Evolutionary conservation across 2,797 vertebrate genomes (phyloP).

Genomic region (Notamacropus eugenii): DNA sequence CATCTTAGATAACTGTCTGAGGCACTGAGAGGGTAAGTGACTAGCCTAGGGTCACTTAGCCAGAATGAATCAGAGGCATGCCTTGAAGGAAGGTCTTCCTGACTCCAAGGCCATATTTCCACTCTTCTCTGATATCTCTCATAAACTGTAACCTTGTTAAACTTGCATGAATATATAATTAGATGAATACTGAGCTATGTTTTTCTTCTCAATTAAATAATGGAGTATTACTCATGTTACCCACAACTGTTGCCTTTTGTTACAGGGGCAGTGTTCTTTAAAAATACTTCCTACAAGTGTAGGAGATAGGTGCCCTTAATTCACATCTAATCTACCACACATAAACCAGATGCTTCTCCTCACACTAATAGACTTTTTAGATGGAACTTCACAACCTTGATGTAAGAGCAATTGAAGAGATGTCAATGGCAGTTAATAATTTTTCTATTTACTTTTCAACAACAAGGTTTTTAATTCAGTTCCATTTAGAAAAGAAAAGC

Average conservation of each 20-base stretch:
- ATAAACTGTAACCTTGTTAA: not conserved
- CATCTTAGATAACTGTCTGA: not conserved
- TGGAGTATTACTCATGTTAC: not conserved
- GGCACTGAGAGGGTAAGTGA: not conserved
- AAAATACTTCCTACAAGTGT: not conserved
- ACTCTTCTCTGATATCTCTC: not conserved
- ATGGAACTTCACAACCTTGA: not conserved
- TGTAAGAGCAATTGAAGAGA: slow-evolving; percentile 36
- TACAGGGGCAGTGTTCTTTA: not conserved
- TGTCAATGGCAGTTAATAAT: slow-evolving; percentile 10
- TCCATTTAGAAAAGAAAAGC: not conserved
- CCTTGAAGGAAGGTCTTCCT: not conserved
- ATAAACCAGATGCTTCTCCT: not conserved
- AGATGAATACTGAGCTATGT: not conserved
- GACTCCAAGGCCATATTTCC: not conserved
- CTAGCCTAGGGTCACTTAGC: not conserved
- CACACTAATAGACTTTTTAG: not conserved
- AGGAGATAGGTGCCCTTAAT: not conserved
- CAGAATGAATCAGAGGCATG: not conserved
- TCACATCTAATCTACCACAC: not conserved
- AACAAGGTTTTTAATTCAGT: slow-evolving; percentile 43
- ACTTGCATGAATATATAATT: not conserved
- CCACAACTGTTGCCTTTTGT: not conserved
- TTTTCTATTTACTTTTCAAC: slow-evolving; percentile 48
- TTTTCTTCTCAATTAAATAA: not conserved